Conservation (phyloP, 2,888 invertebrate genomes). For the Cheilosia vernalis region DNA sequence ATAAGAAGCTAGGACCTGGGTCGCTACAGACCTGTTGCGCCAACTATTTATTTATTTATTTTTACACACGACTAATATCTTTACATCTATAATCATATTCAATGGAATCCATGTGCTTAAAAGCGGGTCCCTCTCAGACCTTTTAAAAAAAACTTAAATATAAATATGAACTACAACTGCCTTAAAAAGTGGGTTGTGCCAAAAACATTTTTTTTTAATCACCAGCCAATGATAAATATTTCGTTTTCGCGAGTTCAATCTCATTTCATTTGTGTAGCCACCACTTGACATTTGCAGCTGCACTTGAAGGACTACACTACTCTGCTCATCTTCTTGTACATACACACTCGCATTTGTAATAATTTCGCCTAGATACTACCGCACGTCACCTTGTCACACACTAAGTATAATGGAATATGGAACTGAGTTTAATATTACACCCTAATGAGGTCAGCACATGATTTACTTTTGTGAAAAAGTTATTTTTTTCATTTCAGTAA, state of each 20-base stretch:
- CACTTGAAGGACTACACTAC: constrained; percentile 33
- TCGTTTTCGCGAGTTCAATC: constrained; percentile 15
- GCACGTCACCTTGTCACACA: constrained; percentile 17
- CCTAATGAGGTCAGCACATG: constrained; percentile 50
- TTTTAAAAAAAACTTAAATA: too few species aligned
- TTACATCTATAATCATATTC: too few species aligned
- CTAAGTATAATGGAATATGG: constrained; percentile 41
- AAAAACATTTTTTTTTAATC: too few species aligned
- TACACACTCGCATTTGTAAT: background rate
- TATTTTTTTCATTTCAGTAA: constrained; percentile 22
- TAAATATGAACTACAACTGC: too few species aligned
- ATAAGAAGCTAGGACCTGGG: too few species aligned
- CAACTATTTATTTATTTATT: too few species aligned
- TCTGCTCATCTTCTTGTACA: background rate
- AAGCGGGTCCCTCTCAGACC: too few species aligned
- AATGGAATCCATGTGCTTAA: too few species aligned
- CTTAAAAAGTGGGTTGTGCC: too few species aligned
- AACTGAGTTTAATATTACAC: constrained; percentile 23
- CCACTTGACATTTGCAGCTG: constrained; percentile 33
- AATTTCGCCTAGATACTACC: constrained; percentile 19
- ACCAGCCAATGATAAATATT: too few species aligned
- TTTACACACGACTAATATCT: too few species aligned
- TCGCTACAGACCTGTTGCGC: too few species aligned
- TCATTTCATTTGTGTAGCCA: constrained; percentile 28
- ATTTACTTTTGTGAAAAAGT: constrained; percentile 38